Conservation (phyloP, 2,113 vertebrate species). For the Speoplatyrhinus poulsoni region DNA sequence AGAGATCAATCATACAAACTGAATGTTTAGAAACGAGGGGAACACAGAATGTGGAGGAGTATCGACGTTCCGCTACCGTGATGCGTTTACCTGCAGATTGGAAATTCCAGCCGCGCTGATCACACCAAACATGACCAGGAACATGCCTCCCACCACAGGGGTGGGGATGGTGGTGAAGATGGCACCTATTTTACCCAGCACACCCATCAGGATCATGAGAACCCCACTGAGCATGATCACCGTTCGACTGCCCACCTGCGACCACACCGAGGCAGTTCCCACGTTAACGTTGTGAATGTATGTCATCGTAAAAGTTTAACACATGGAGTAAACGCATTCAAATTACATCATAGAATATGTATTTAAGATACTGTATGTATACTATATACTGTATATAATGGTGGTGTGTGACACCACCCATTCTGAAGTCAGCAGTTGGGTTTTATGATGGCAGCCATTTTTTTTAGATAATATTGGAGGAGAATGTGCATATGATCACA, state of each 20-base stretch:
- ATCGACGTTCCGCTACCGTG: not conserved
- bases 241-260: constrained; percentile 78
- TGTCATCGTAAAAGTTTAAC: too few species aligned
- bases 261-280: not conserved
- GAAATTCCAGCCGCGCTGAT: constrained; percentile 82
- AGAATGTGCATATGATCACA: too few species aligned
- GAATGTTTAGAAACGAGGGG: not conserved
- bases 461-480: too few species aligned
- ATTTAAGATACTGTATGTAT: too few species aligned
- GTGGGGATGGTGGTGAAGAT: constrained; percentile 82
- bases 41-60: not conserved
- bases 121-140: constrained; percentile 84
- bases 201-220: constrained; percentile 78
- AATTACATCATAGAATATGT: too few species aligned
- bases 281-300: too few species aligned
- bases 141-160: constrained; percentile 83
- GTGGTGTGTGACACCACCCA: too few species aligned
- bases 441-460: too few species aligned
- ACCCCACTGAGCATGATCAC: constrained; percentile 77
- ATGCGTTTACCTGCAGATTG: constrained; percentile 75
- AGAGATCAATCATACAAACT: not conserved
- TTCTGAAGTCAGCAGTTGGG: too few species aligned
- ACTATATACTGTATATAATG: too few species aligned
- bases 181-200: constrained; percentile 81
- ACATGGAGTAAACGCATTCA: too few species aligned